These are phyloP conservation scores for Cryptoblepharus egeriae DNA, from an alignment of 2,797 vertebrate genomes.

Conservation along the genomic window DNA sequence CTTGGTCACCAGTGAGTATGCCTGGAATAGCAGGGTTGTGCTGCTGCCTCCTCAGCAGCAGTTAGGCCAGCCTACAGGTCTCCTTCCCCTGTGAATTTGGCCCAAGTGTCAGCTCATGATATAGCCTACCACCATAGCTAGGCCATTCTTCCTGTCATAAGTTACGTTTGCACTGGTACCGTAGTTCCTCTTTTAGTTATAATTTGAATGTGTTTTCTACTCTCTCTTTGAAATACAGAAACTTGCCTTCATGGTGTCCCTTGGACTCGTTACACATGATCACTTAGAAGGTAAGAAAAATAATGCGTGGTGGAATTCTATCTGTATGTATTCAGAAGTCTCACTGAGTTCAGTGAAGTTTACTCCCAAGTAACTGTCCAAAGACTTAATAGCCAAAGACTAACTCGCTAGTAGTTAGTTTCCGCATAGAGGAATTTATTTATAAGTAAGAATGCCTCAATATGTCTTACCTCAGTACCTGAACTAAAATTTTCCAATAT, in stretches of 20 bases:
- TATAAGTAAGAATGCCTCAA: slow-evolving; percentile 10
- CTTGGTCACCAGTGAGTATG: no score
- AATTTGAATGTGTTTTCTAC: slow-evolving; percentile 42
- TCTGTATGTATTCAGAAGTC: background rate
- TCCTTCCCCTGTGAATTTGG: no score
- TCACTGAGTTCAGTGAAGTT: background rate
- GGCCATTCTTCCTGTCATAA: no score
- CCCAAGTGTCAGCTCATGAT: no score
- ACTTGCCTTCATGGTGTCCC: slow-evolving; percentile 99
- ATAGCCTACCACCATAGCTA: no score
- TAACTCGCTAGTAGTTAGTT: no score
- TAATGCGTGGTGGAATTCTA: slow-evolving; percentile 18
- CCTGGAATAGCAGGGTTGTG: no score
- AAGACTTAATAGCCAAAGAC: no score
- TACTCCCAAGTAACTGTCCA: background rate
- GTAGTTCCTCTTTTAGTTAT: slow-evolving; percentile 9
- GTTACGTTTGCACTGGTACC: no score
- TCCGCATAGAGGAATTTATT: background rate
- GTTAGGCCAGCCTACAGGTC: no score
- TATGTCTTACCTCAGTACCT: slow-evolving; percentile 23
- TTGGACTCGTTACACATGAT: slow-evolving; percentile 96
- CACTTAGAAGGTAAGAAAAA: slow-evolving; percentile 93
- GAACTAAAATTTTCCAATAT: slow-evolving; percentile 36
- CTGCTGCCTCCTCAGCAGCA: no score
- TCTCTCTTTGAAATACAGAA: slow-evolving; percentile 82